Evolutionary conservation across 2,888 invertebrate species (phyloP).

Genomic region (Reticulitermes lucifugus): DNA sequence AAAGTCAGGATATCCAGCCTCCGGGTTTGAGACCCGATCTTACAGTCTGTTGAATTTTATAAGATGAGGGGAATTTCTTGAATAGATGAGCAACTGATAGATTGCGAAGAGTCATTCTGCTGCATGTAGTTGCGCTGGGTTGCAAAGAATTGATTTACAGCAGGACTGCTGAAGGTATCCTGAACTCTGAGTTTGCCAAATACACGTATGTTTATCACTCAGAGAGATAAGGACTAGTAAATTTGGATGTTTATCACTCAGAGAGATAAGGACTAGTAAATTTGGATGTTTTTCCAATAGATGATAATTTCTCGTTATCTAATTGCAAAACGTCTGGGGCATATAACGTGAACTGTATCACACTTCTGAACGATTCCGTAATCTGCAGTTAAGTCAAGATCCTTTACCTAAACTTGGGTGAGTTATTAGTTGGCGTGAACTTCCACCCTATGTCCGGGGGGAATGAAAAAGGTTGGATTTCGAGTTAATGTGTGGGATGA

Average conservation of each 20-base stretch:
- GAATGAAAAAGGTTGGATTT: background rate
- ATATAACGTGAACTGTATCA: background rate
- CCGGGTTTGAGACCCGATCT: no score
- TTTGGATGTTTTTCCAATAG: background rate
- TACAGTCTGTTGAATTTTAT: no score
- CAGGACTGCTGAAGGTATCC: no score
- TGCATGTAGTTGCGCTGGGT: no score
- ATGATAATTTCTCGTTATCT: background rate
- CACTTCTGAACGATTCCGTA: background rate
- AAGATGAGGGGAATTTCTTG: no score
- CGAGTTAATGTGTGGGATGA: background rate
- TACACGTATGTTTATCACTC: background rate
- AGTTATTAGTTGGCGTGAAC: background rate
- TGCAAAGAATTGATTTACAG: no score
- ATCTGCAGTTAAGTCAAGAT: background rate
- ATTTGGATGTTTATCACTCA: background rate
- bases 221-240: background rate
- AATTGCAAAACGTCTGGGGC: background rate
- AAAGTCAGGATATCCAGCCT: no score
- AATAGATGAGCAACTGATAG: no score
- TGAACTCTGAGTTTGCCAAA: no score
- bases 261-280: background rate
- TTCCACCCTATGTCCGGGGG: background rate
- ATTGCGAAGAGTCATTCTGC: no score
- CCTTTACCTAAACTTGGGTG: constrained; percentile 13